Percentiles rank a stretch among this genome's conserved stretches.
phyloP scores from a whole-genome alignment of 2,888 invertebrate genomes.

The Amphipoea oculea region DNA sequence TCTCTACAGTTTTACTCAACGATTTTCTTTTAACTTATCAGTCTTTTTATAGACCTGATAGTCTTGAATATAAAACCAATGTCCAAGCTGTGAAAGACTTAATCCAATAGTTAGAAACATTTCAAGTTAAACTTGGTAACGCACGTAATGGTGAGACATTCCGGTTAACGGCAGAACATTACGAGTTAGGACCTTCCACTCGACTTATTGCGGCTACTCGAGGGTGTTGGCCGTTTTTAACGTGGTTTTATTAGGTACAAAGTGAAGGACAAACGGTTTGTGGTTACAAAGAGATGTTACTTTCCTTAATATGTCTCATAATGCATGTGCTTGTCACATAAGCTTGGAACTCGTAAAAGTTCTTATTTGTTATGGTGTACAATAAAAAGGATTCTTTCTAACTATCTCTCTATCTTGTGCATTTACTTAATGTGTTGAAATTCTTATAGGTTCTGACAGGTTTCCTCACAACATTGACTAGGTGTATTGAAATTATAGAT shows the following conservation, averaged over 20 bases:
- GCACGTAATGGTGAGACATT: conserved; percentile 33
- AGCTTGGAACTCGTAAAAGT: not conserved
- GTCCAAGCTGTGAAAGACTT: conserved; percentile 19
- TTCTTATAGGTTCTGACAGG: not conserved
- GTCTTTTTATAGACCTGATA: not conserved
- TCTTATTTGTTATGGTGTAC: not conserved
- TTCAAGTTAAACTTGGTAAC: conserved; percentile 24
- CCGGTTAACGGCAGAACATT: conserved; percentile 45
- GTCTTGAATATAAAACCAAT: conserved; percentile 15
- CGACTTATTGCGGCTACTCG: conserved; percentile 29
- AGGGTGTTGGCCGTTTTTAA: conserved; percentile 6
- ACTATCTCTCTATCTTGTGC: not conserved
- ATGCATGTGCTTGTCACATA: not conserved
- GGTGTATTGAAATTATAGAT: not conserved
- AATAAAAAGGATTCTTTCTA: not conserved
- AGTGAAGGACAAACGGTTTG: not conserved
- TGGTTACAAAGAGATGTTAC: not conserved
- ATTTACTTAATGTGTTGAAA: not conserved
- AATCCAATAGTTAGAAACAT: conserved; percentile 26
- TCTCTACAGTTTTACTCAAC: not conserved
- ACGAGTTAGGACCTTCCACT: conserved; percentile 36
- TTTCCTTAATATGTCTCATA: not conserved
- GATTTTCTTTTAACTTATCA: conserved; percentile 3
- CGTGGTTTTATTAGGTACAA: not conserved
- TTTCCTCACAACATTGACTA: not conserved